Evolutionary conservation across 2,797 vertebrate species (phyloP).

Genomic region (Onychomys torridus): DNA sequence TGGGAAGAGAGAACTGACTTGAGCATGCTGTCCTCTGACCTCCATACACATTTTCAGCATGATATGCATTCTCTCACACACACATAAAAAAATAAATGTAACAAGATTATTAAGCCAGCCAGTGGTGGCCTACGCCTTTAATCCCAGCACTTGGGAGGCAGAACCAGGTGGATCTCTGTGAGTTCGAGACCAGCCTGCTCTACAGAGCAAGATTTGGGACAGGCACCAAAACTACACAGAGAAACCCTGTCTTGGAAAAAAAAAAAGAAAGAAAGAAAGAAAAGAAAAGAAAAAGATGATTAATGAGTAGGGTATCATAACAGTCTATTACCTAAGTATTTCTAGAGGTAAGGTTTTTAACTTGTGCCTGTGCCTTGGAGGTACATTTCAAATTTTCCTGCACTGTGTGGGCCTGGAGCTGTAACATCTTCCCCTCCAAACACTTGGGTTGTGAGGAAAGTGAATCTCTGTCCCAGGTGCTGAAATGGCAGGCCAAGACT

Average conservation of each 20-base stretch:
- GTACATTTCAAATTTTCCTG: conserved; percentile 3
- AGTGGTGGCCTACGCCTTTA: too few relatives aligned
- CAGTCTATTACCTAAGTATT: not conserved
- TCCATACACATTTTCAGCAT: not conserved
- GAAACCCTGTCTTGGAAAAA: too few relatives aligned
- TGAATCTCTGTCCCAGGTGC: conserved; percentile 74
- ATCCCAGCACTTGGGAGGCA: too few relatives aligned
- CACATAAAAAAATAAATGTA: not conserved
- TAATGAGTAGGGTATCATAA: not conserved
- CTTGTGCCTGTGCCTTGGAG: not conserved
- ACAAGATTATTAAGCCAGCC: conserved; percentile 2
- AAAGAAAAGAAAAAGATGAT: too few relatives aligned
- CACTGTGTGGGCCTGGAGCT: not conserved
- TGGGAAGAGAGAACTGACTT: not conserved
- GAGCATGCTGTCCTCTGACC: not conserved
- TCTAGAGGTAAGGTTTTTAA: conserved; percentile 13
- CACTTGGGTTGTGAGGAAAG: fast-evolving
- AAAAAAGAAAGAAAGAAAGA: too few relatives aligned
- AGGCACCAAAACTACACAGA: too few relatives aligned
- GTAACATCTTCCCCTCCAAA: not conserved
- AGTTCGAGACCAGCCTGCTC: too few relatives aligned
- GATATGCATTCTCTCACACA: not conserved
- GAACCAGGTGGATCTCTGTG: too few relatives aligned
- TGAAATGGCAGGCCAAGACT: conserved; percentile 31
- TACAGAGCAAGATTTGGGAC: too few relatives aligned